phyloP scores from a whole-genome alignment of 2,888 invertebrate genomes.

The Epsilonema sp. region DNA sequence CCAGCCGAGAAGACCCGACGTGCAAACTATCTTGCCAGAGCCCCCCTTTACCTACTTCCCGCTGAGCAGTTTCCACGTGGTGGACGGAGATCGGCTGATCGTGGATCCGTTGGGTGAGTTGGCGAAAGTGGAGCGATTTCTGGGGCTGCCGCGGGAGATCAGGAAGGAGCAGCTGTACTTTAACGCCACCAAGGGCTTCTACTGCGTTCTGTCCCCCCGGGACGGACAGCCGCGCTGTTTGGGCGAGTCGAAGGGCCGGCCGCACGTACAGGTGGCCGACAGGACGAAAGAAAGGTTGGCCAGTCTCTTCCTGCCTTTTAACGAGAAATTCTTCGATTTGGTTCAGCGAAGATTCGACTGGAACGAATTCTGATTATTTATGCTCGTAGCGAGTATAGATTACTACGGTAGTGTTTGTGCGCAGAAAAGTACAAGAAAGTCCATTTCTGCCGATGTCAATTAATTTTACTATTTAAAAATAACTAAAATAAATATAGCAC shows the following conservation, averaged over 20 bases:
- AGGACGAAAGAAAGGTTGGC: constrained; percentile 10
- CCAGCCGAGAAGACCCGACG: too few species aligned
- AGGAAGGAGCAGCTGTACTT: constrained; percentile 77
- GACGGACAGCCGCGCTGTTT: constrained; percentile 14
- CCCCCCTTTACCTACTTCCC: too few species aligned
- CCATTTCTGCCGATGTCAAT: too few species aligned
- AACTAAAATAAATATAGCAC: too few species aligned
- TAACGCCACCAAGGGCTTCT: constrained; percentile 88
- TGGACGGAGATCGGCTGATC: constrained; percentile 77
- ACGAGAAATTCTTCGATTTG: constrained; percentile 17
- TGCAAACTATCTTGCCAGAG: too few species aligned
- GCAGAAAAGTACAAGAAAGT: too few species aligned
- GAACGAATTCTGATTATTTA: too few species aligned
- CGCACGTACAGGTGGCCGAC: constrained; percentile 15
- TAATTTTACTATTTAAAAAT: too few species aligned
- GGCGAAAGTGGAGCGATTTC: constrained; percentile 62
- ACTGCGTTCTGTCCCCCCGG: constrained; percentile 43
- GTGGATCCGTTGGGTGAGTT: constrained; percentile 71
- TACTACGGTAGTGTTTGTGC: too few species aligned
- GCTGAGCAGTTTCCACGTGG: too few species aligned
- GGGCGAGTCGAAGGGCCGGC: constrained; percentile 19
- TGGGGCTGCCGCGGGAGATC: constrained; percentile 49
- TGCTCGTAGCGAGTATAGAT: too few species aligned
- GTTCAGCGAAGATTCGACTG: constrained; percentile 13
- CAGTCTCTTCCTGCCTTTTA: constrained; percentile 14